These are phyloP conservation scores for Mylabris sibirica DNA, from an alignment of 2,888 invertebrate genomes.

Conservation along the genomic window DNA sequence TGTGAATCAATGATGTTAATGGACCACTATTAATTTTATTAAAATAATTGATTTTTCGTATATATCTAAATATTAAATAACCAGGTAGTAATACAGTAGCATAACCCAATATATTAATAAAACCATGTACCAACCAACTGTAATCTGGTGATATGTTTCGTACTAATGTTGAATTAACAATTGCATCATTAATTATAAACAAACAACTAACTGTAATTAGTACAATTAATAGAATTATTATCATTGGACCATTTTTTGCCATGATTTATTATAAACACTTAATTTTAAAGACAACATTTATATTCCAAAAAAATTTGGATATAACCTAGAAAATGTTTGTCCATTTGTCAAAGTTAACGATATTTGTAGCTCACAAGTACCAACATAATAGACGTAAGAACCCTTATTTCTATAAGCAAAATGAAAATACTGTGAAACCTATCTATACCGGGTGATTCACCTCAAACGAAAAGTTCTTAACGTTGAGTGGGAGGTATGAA, in stretches of 20 bases:
- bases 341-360: neutral
- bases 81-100: slow-evolving; percentile 88
- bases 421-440: neutral
- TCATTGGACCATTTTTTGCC: slow-evolving; percentile 60
- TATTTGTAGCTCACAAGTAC: neutral
- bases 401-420: too few relatives aligned
- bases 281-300: neutral
- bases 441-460: too few relatives aligned
- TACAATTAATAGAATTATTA: slow-evolving; percentile 53
- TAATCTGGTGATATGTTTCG: slow-evolving; percentile 65
- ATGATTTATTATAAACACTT: slow-evolving; percentile 31
- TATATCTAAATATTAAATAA: slow-evolving; percentile 81
- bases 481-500: too few relatives aligned
- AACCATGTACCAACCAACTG: slow-evolving; percentile 79
- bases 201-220: slow-evolving; percentile 38
- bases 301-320: neutral
- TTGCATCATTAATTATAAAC: slow-evolving; percentile 52
- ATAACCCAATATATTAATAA: slow-evolving; percentile 86
- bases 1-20: slow-evolving; percentile 61
- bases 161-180: slow-evolving; percentile 55
- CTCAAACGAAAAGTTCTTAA: too few relatives aligned
- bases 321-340: neutral
- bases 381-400: too few relatives aligned
- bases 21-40: slow-evolving; percentile 71
- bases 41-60: slow-evolving; percentile 78